These are phyloP conservation scores for Xestia c-nigrum DNA, from an alignment of 2,888 invertebrate species.

Conservation along the genomic window DNA sequence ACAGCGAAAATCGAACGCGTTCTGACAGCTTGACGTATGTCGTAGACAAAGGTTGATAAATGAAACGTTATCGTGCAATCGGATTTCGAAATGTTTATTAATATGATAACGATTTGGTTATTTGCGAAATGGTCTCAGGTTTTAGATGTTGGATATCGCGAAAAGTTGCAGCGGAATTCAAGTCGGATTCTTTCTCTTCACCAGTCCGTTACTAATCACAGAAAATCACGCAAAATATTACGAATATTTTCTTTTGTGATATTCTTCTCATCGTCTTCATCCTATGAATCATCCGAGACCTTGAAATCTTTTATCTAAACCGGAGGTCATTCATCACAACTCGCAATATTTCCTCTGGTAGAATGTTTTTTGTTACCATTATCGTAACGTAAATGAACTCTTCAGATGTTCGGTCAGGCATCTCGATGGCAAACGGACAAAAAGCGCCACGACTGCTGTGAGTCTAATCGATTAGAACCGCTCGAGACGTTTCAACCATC, in stretches of 20 bases:
- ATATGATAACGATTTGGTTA: constrained; percentile 44
- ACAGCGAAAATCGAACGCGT: constrained; percentile 77
- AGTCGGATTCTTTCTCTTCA: constrained; percentile 13
- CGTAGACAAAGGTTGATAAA: constrained; percentile 72
- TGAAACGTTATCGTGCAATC: constrained; percentile 62
- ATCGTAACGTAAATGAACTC: constrained; percentile 74
- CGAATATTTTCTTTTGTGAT: constrained; percentile 42
- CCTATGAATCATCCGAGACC: constrained; percentile 36
- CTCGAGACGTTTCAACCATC: constrained; percentile 70
- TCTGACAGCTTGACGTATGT: constrained; percentile 80
- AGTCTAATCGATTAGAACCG: constrained; percentile 79
- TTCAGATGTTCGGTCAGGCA: constrained; percentile 73
- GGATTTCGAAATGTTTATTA: constrained; percentile 63
- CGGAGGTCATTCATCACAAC: constrained; percentile 62
- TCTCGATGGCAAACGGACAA: constrained; percentile 70
- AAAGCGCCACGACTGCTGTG: constrained; percentile 71
- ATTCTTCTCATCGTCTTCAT: constrained; percentile 18
- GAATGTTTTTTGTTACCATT: constrained; percentile 65
- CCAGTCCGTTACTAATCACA: constrained; percentile 12
- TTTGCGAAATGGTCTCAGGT: constrained; percentile 52
- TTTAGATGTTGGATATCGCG: background rate
- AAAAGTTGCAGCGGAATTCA: constrained; percentile 6
- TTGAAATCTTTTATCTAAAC: constrained; percentile 50
- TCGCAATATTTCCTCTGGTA: constrained; percentile 53
- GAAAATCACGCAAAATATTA: constrained; percentile 25